Evolutionary conservation across 2,113 vertebrate genomes (phyloP).

Genomic region (Poeciliopsis turrubarensis): DNA sequence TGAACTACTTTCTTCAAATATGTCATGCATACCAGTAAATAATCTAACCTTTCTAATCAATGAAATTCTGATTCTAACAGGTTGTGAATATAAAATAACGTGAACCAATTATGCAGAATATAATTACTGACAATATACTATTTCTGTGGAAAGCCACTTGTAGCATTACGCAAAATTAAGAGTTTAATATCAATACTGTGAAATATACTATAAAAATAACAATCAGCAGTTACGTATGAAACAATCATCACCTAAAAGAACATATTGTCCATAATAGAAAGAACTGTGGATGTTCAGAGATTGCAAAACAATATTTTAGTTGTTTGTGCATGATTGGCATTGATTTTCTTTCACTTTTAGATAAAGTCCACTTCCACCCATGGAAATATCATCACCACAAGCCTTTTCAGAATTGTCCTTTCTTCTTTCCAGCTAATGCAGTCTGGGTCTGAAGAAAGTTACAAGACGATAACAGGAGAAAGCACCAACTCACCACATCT

Average conservation of each 20-base stretch:
- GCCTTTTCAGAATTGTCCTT: constrained; percentile 2
- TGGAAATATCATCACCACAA: background rate
- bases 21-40: background rate
- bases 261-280: background rate
- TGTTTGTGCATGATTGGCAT: background rate
- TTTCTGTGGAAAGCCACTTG: too few relatives aligned
- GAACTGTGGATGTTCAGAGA: background rate
- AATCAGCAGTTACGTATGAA: too few relatives aligned
- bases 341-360: background rate
- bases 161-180: background rate
- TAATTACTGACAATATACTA: background rate
- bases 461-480: constrained; percentile 45
- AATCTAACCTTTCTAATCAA: background rate
- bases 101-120: background rate
- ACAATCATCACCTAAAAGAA: background rate
- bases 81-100: background rate
- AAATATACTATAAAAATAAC: background rate
- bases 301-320: background rate
- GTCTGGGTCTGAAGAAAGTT: constrained; percentile 9
- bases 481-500: constrained; percentile 52
- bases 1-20: background rate
- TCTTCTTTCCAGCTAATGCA: constrained; percentile 15
- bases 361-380: background rate
- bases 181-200: background rate
- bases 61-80: background rate